Conservation (phyloP, 2,797 vertebrate genomes). For the Amblyopsis hoosieri region DNA sequence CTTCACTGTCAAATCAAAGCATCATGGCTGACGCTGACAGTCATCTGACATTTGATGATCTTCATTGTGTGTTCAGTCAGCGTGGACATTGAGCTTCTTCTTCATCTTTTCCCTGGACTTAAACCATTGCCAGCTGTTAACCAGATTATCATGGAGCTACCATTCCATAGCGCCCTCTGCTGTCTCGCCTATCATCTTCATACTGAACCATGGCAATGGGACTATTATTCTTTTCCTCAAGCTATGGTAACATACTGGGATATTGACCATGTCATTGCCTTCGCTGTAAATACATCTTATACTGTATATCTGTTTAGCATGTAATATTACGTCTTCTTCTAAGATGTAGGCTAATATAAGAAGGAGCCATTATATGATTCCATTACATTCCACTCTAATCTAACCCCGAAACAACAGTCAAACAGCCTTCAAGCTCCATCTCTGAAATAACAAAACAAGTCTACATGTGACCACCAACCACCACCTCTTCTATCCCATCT, state of each 20-base stretch:
- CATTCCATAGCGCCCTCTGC: slow-evolving; percentile 74
- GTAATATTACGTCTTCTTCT: slow-evolving; percentile 62
- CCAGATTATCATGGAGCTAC: slow-evolving; percentile 52
- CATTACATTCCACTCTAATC: slow-evolving; percentile 78
- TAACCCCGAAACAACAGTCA: slow-evolving; percentile 65
- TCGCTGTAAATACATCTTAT: slow-evolving; percentile 57
- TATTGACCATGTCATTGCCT: slow-evolving; percentile 33
- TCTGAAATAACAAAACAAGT: slow-evolving; percentile 68
- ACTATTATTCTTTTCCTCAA: slow-evolving; percentile 50
- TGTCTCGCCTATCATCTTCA: slow-evolving; percentile 74
- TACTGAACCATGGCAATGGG: slow-evolving; percentile 60
- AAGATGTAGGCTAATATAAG: slow-evolving; percentile 53
- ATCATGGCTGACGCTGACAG: slow-evolving; percentile 45
- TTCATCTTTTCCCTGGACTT: slow-evolving; percentile 41
- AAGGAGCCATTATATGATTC: slow-evolving; percentile 60
- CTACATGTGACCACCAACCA: slow-evolving; percentile 74
- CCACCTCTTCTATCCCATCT: slow-evolving; percentile 70
- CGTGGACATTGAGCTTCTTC: slow-evolving; percentile 57
- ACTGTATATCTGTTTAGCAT: slow-evolving; percentile 54
- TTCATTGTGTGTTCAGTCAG: slow-evolving; percentile 40
- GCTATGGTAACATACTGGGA: slow-evolving; percentile 48
- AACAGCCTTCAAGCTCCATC: slow-evolving; percentile 70
- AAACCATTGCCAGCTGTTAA: slow-evolving; percentile 57
- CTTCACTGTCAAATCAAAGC: slow-evolving; percentile 6
- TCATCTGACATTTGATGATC: slow-evolving; percentile 21